Conservation (phyloP, 2,113 vertebrate species). For the Dasypus novemcinctus region DNA sequence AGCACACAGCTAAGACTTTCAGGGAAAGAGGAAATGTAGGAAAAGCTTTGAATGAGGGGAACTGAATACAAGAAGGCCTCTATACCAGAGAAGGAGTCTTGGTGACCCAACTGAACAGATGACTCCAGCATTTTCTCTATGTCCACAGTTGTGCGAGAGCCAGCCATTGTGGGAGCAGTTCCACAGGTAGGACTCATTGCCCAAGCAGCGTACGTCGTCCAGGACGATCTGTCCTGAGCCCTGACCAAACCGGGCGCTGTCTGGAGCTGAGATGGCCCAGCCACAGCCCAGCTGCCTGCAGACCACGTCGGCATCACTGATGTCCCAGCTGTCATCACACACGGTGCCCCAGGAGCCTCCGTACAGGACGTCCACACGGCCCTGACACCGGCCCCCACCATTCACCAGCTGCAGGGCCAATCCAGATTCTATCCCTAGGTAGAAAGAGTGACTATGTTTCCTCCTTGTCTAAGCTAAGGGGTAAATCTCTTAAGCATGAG, state of each 20-base stretch:
- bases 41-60: no score
- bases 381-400: not conserved
- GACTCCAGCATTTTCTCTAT: constrained; percentile 61
- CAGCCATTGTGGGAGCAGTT: not conserved
- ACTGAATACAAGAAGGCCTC: no score
- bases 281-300: constrained; percentile 37
- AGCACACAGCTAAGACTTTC: no score
- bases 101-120: constrained; percentile 75
- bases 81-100: no score
- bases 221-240: constrained; percentile 49
- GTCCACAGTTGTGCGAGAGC: not conserved
- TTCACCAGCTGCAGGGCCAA: not conserved
- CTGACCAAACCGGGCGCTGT: constrained; percentile 55
- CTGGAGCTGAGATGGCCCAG: not conserved
- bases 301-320: not conserved
- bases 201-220: constrained; percentile 45
- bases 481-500: not conserved
- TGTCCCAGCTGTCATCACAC: constrained; percentile 32
- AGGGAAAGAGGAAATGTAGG: no score
- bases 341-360: constrained; percentile 28
- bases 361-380: constrained; percentile 25
- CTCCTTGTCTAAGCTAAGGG: not conserved
- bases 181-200: constrained; percentile 22
- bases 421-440: not conserved
- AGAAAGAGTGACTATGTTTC: not conserved